These are phyloP conservation scores for Leucopsar rothschildi DNA, from an alignment of 2,113 vertebrate species.

Conservation along the genomic window DNA sequence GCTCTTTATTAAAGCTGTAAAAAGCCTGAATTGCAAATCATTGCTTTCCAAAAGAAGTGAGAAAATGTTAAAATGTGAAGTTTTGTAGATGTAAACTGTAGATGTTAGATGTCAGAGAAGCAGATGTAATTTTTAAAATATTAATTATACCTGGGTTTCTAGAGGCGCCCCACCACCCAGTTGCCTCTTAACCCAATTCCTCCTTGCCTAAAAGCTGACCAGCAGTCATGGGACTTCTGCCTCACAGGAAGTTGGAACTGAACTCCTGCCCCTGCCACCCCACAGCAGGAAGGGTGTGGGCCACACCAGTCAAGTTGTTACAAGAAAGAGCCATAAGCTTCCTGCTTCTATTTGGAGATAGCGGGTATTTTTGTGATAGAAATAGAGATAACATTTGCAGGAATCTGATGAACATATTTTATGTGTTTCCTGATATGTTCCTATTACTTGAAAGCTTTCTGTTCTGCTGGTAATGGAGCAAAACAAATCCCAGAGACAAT, in stretches of 20 bases:
- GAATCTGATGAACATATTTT: constrained; percentile 7
- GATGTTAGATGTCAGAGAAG: background rate
- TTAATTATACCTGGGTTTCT: background rate
- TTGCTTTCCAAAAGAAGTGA: background rate
- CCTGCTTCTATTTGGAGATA: constrained; percentile 27
- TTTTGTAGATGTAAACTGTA: background rate
- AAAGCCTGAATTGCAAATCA: background rate
- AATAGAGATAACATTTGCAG: background rate
- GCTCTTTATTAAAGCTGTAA: background rate
- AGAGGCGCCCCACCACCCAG: background rate
- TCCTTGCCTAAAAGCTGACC: background rate
- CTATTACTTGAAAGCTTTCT: background rate
- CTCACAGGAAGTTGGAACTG: background rate
- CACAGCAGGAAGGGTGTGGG: background rate
- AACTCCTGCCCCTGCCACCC: background rate
- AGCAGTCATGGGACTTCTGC: background rate
- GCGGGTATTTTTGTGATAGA: background rate
- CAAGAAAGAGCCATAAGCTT: constrained; percentile 3
- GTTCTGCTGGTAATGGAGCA: background rate
- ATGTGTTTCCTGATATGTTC: background rate
- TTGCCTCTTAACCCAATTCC: background rate
- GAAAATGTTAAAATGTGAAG: background rate
- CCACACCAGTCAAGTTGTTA: background rate
- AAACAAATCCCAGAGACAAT: background rate
- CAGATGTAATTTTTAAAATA: background rate